Conservation (phyloP, 2,888 invertebrate genomes). For the Miltochrista miniata region DNA sequence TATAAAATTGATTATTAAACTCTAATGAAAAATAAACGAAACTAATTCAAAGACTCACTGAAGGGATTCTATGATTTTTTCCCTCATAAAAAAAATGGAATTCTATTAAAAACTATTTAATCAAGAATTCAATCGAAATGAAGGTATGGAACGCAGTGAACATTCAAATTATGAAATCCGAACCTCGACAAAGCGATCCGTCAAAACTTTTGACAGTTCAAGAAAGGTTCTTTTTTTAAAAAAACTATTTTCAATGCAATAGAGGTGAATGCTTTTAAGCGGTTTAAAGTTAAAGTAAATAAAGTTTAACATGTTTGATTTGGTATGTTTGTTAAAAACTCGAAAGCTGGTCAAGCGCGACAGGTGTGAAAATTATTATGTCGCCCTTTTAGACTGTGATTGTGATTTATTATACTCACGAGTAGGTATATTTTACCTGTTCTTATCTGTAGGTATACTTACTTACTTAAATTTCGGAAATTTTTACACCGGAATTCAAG, state of each 20-base stretch:
- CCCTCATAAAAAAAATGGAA: conserved; percentile 8
- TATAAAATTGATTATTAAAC: not conserved
- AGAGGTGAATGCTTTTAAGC: conserved; percentile 28
- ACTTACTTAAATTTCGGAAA: too few relatives aligned
- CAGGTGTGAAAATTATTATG: conserved; percentile 9
- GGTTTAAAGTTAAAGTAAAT: conserved; percentile 26
- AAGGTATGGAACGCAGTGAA: conserved; percentile 66
- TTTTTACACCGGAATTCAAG: too few relatives aligned
- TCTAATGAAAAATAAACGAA: not conserved
- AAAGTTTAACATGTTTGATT: conserved; percentile 19
- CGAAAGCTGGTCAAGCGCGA: conserved; percentile 34
- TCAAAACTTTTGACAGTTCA: conserved; percentile 71
- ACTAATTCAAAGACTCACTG: not conserved
- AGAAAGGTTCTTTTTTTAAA: conserved; percentile 50
- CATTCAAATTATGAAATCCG: conserved; percentile 72
- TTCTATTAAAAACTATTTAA: conserved; percentile 67
- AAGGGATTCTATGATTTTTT: not conserved
- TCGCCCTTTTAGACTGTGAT: conserved; percentile 6
- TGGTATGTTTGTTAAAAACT: conserved; percentile 33
- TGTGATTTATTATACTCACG: not conserved
- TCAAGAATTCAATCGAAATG: conserved; percentile 63
- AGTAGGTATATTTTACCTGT: too few relatives aligned
- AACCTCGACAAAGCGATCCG: conserved; percentile 67
- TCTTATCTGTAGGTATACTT: too few relatives aligned
- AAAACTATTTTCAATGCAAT: conserved; percentile 41